These are phyloP conservation scores for Urocyon cinereoargenteus DNA, from an alignment of 2,797 vertebrate genomes.

Conservation along the genomic window DNA sequence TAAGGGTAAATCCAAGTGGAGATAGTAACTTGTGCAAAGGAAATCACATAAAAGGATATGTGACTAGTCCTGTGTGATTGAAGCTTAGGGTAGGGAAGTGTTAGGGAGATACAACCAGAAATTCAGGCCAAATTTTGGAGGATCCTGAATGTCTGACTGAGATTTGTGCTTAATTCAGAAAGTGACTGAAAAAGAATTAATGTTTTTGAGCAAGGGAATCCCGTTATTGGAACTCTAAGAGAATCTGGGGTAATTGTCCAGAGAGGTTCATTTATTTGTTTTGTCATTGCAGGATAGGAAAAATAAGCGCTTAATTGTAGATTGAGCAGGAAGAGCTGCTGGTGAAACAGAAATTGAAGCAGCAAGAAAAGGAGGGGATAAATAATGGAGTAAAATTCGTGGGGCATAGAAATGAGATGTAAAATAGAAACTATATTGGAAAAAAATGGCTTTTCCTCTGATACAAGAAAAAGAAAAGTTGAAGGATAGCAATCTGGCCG, in stretches of 20 bases:
- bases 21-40: not conserved
- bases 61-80: not conserved
- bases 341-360: slow-evolving; percentile 32
- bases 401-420: not conserved
- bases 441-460: not conserved
- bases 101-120: not conserved
- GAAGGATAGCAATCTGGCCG: not conserved
- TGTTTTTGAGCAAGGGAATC: slow-evolving; percentile 17
- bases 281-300: slow-evolving; percentile 3
- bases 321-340: not conserved
- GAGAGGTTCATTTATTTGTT: not conserved
- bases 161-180: slow-evolving; percentile 51
- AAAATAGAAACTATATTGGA: slow-evolving; percentile 55
- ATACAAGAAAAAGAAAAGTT: not conserved
- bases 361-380: slow-evolving; percentile 23
- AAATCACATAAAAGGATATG: not conserved
- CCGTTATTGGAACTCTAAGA: not conserved
- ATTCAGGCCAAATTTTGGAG: not conserved
- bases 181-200: slow-evolving; percentile 35
- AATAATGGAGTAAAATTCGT: slow-evolving; percentile 37
- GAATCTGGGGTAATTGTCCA: not conserved
- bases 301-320: slow-evolving; percentile 19
- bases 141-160: slow-evolving; percentile 3
- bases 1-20: slow-evolving; percentile 45
- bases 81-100: slow-evolving; percentile 1